Evolutionary conservation across 2,888 invertebrate genomes (phyloP).

Genomic region (Blastobasis lacticolella): DNA sequence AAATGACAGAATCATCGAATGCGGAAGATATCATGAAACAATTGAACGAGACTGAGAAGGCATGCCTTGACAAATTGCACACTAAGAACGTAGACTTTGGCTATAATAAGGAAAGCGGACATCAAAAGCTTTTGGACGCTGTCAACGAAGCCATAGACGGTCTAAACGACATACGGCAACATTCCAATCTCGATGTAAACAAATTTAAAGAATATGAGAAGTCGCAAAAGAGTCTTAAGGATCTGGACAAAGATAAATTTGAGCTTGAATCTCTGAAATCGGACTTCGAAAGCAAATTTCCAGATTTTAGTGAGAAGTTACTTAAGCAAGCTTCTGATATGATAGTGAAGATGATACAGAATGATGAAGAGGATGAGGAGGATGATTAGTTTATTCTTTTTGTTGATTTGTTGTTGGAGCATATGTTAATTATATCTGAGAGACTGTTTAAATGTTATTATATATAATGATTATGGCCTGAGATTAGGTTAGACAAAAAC

Average conservation of each 20-base stretch:
- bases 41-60: slow-evolving; percentile 33
- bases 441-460: too few relatives aligned
- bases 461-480: too few relatives aligned
- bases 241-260: slow-evolving; percentile 36
- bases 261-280: slow-evolving; percentile 42
- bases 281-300: slow-evolving; percentile 49
- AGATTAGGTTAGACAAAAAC: too few relatives aligned
- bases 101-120: slow-evolving; percentile 43
- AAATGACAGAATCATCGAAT: slow-evolving; percentile 35
- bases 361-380: slow-evolving; percentile 24
- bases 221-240: slow-evolving; percentile 27
- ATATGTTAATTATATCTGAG: too few relatives aligned
- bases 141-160: slow-evolving; percentile 57
- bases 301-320: slow-evolving; percentile 46
- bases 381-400: slow-evolving; percentile 10
- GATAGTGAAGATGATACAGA: slow-evolving; percentile 38
- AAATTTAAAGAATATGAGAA: slow-evolving; percentile 47
- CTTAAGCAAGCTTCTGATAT: slow-evolving; percentile 50
- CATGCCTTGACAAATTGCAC: slow-evolving; percentile 41
- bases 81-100: slow-evolving; percentile 57
- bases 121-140: slow-evolving; percentile 51
- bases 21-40: slow-evolving; percentile 30
- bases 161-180: slow-evolving; percentile 49
- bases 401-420: too few relatives aligned
- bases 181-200: slow-evolving; percentile 41